A percentile compares a stretch with the other conserved stretches of the same genome.
Evolutionary conservation across 2,888 invertebrate species (phyloP).

Genomic region (Hypselothyrea guttata): DNA sequence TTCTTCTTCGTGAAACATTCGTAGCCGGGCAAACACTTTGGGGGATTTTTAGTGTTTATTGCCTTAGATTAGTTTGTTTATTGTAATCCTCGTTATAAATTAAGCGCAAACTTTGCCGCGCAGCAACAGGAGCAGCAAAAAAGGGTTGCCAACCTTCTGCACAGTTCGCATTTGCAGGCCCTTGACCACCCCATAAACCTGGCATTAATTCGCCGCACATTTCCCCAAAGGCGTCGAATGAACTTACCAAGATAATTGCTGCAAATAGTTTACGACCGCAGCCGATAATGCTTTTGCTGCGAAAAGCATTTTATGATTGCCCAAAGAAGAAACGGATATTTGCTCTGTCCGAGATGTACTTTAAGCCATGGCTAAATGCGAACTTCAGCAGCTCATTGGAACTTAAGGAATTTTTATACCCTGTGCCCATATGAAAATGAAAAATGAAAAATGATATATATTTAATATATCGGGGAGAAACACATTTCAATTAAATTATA

Average conservation of each 20-base stretch:
- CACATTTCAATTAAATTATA: too few species aligned
- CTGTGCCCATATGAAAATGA: too few species aligned
- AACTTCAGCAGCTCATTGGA: too few species aligned
- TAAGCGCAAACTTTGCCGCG: conserved; percentile 73
- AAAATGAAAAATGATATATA: too few species aligned
- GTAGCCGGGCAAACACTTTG: conserved; percentile 56
- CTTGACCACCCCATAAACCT: conserved; percentile 45
- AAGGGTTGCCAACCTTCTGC: conserved; percentile 41
- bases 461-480: too few species aligned
- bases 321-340: neutral
- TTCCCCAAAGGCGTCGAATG: conserved; percentile 66
- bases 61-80: conserved; percentile 81
- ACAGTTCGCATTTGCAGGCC: conserved; percentile 17
- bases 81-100: conserved; percentile 80
- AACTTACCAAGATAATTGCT: conserved; percentile 74
- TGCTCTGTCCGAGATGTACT: too few species aligned
- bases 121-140: conserved; percentile 10
- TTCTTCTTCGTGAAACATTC: neutral
- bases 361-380: too few species aligned
- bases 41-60: conserved; percentile 81
- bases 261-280: conserved; percentile 73
- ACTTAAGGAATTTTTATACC: too few species aligned
- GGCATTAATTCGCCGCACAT: conserved; percentile 57
- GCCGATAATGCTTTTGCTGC: conserved; percentile 53
- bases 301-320: conserved; percentile 5